Percentiles rank a stretch among this genome's conserved stretches.
Evolutionary conservation across 2,113 vertebrate species (phyloP).

Genomic region (Scomber colias): DNA sequence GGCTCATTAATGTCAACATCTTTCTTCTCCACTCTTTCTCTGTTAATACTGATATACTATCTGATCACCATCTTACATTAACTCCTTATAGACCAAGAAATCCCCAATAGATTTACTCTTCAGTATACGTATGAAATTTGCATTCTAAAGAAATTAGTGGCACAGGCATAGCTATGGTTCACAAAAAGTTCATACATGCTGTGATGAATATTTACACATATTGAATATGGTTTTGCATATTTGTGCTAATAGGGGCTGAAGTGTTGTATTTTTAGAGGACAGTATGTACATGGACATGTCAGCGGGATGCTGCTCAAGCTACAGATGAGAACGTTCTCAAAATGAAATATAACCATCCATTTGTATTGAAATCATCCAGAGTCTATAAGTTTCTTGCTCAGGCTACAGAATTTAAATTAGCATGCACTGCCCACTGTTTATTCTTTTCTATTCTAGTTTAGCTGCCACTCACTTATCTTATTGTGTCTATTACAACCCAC

Average conservation of each 20-base stretch:
- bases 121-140: constrained; percentile 26
- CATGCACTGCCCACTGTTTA: not conserved
- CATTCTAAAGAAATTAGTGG: constrained; percentile 30
- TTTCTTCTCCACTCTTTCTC: not conserved
- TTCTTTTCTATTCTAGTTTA: too few species aligned
- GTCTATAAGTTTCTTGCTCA: not conserved
- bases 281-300: not conserved
- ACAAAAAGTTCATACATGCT: constrained; percentile 34
- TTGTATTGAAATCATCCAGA: constrained; percentile 17
- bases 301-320: constrained; percentile 1
- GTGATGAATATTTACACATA: constrained; percentile 50
- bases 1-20: not conserved
- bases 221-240: constrained; percentile 34
- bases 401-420: not conserved
- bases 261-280: constrained; percentile 54
- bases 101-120: not conserved
- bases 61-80: too few species aligned
- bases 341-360: not conserved
- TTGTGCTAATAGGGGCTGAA: constrained; percentile 27
- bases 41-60: not conserved
- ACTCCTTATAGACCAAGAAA: not conserved
- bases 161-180: not conserved
- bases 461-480: too few species aligned
- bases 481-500: too few species aligned
- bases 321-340: constrained; percentile 12